Conservation (phyloP, 2,888 invertebrate species). For the Hypercompe scribonia region DNA sequence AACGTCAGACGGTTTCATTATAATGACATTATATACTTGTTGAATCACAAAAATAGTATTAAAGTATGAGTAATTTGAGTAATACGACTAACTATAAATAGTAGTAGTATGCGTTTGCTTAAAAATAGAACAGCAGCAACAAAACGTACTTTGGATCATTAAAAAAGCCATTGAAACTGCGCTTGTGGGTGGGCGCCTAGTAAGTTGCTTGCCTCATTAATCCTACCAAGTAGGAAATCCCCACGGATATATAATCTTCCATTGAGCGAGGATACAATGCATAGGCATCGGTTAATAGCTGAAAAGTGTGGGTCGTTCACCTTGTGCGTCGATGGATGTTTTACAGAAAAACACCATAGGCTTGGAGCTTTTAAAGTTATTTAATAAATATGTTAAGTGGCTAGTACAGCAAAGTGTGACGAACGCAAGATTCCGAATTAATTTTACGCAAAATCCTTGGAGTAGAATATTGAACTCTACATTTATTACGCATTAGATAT, state of each 20-base stretch:
- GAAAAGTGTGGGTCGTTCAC: conserved; percentile 68
- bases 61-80: conserved; percentile 27
- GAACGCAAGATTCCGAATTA: conserved; percentile 32
- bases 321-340: conserved; percentile 57
- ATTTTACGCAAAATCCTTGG: conserved; percentile 29
- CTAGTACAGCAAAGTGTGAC: neutral
- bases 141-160: conserved; percentile 58
- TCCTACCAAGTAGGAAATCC: conserved; percentile 52
- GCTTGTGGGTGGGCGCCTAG: conserved; percentile 68
- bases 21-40: conserved; percentile 16
- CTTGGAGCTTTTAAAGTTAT: conserved; percentile 36
- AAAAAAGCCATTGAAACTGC: conserved; percentile 63
- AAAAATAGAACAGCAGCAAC: conserved; percentile 49
- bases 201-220: conserved; percentile 18
- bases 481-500: conserved; percentile 10
- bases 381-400: conserved; percentile 1
- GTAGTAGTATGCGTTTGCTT: conserved; percentile 45
- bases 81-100: conserved; percentile 29
- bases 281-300: conserved; percentile 60
- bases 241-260: conserved; percentile 45
- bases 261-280: conserved; percentile 53
- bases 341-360: conserved; percentile 34
- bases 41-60: conserved; percentile 35
- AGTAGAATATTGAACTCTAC: conserved; percentile 21
- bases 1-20: conserved; percentile 43